Percentiles rank a stretch among this genome's conserved stretches.
These are phyloP conservation scores for Coleophora deauratella DNA, from an alignment of 2,888 invertebrate genomes.

Conservation along the genomic window DNA sequence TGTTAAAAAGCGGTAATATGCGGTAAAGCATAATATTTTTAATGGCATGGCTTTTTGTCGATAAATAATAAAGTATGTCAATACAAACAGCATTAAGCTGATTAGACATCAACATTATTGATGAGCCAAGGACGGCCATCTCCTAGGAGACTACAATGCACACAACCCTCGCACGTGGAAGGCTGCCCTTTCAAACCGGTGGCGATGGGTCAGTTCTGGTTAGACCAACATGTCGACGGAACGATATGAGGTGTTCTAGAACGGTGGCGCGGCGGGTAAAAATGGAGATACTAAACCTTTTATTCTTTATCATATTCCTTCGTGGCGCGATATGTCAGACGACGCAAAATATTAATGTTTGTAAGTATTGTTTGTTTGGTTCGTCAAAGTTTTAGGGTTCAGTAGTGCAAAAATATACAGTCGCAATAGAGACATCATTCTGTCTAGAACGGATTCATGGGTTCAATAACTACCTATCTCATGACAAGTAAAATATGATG, in stretches of 20 bases:
- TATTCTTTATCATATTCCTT: conserved; percentile 25
- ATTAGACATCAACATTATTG: conserved; percentile 39
- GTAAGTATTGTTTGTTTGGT: conserved; percentile 65
- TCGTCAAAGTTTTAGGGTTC: not conserved
- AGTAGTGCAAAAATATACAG: too few relatives aligned
- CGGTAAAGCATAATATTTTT: too few relatives aligned
- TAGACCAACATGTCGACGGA: conserved; percentile 12
- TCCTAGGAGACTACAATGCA: conserved; percentile 53
- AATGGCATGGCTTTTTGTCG: too few relatives aligned
- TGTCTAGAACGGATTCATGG: too few relatives aligned
- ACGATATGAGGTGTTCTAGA: conserved; percentile 15
- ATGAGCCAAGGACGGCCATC: conserved; percentile 58
- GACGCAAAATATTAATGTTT: conserved; percentile 81
- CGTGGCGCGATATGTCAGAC: conserved; percentile 63
- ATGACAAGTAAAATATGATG: too few relatives aligned
- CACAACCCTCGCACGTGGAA: conserved; percentile 29
- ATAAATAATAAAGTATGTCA: conserved; percentile 5
- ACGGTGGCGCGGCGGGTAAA: conserved; percentile 5
- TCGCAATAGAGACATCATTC: too few relatives aligned
- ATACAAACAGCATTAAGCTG: conserved; percentile 18
- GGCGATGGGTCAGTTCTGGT: conserved; percentile 13
- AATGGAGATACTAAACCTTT: conserved; percentile 25
- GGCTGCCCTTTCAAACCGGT: not conserved
- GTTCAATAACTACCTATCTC: too few relatives aligned
- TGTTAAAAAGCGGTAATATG: too few relatives aligned